Conservation (phyloP, 2,888 invertebrate genomes). For the Lithophane ornitopus region DNA sequence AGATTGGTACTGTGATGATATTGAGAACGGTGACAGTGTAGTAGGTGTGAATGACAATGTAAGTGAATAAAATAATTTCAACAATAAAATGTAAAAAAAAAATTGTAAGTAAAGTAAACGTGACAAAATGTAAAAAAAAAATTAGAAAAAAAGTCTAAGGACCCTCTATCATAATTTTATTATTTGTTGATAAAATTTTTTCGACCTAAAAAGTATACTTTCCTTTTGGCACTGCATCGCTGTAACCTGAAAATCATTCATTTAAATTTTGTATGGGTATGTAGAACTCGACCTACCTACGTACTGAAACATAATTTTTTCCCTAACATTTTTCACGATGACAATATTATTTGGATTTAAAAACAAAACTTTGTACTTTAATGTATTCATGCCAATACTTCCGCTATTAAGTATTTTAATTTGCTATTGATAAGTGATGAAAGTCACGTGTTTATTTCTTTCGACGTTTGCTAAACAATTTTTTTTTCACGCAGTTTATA, state of each 20-base stretch:
- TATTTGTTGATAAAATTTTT: neutral
- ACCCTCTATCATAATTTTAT: neutral
- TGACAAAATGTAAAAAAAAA: neutral
- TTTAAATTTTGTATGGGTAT: neutral
- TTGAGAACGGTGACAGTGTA: conserved; percentile 1
- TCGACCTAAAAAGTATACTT: conserved; percentile 30
- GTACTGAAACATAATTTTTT: neutral
- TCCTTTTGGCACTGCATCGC: conserved; percentile 27
- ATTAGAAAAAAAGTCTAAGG: neutral
- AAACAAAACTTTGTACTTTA: neutral
- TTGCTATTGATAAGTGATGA: neutral
- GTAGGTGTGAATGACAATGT: conserved; percentile 6
- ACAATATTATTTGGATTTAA: too few species aligned
- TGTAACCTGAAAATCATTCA: conserved; percentile 60
- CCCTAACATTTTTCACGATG: neutral
- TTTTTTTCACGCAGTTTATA: neutral
- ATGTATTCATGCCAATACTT: neutral
- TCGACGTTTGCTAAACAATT: neutral
- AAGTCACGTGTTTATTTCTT: too few species aligned
- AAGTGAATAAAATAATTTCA: conserved; percentile 17
- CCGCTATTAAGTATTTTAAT: too few species aligned
- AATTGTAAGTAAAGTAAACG: too few species aligned
- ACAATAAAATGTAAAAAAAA: too few species aligned
- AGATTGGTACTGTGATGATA: conserved; percentile 2
- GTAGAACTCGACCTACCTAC: conserved; percentile 22